These are phyloP conservation scores for Nephrocerus scutellatus DNA, from an alignment of 2,888 invertebrate genomes.

Conservation along the genomic window DNA sequence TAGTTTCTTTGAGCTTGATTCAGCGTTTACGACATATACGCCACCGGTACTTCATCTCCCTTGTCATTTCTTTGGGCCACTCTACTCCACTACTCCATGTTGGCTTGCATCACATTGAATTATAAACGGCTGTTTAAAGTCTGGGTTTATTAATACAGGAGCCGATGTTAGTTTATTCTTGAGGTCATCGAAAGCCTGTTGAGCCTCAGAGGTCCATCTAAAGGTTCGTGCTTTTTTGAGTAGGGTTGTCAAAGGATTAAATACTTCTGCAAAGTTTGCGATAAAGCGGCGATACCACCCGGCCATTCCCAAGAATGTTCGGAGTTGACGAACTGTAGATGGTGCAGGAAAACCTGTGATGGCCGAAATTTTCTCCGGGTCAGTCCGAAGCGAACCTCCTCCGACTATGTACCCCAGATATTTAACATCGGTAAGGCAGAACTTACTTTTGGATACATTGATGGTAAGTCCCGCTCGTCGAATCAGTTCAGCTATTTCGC, in stretches of 20 bases:
- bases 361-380: slow-evolving; percentile 17
- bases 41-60: slow-evolving; percentile 12
- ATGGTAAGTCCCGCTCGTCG: slow-evolving; percentile 16
- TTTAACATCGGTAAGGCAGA: slow-evolving; percentile 16
- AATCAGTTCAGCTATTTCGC: slow-evolving; percentile 4
- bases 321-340: slow-evolving; percentile 11
- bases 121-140: slow-evolving; percentile 16
- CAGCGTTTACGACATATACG: slow-evolving; percentile 14
- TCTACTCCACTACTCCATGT: slow-evolving; percentile 12
- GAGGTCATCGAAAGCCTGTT: slow-evolving; percentile 9
- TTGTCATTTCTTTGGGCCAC: slow-evolving; percentile 11
- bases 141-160: slow-evolving; percentile 16
- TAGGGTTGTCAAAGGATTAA: slow-evolving; percentile 12
- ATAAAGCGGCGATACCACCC: slow-evolving; percentile 21
- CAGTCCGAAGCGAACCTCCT: slow-evolving; percentile 17
- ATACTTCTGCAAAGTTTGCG: slow-evolving; percentile 7
- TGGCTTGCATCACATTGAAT: slow-evolving; percentile 15
- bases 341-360: slow-evolving; percentile 17
- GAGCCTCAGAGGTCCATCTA: slow-evolving; percentile 9
- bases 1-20: slow-evolving; percentile 17
- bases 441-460: slow-evolving; percentile 17
- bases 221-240: slow-evolving; percentile 12
- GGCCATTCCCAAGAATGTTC: slow-evolving; percentile 19
- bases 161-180: slow-evolving; percentile 14
- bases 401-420: slow-evolving; percentile 21